These are phyloP conservation scores for Isaurus tuberculatus DNA, from an alignment of 92 coral and sea anemone genomes.

Conservation along the genomic window DNA sequence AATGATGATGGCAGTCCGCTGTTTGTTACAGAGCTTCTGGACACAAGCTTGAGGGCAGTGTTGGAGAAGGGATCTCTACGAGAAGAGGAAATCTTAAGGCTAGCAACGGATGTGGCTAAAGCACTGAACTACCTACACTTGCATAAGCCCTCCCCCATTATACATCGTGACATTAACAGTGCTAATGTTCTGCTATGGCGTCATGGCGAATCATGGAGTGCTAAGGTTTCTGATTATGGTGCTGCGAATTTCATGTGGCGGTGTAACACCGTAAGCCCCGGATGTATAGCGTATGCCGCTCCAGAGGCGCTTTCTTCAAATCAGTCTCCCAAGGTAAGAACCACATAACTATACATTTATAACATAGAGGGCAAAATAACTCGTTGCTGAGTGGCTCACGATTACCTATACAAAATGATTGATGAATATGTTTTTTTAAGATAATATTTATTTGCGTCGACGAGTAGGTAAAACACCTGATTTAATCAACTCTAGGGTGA, in stretches of 20 bases:
- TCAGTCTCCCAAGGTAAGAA: conserved; percentile 91
- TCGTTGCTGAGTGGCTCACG: no score
- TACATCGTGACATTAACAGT: conserved; percentile 96
- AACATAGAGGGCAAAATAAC: no score
- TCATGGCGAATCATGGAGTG: conserved; percentile 88
- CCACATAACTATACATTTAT: no score
- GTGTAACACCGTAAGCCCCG: conserved; percentile 89
- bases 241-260: conserved; percentile 97
- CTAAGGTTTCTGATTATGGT: conserved; percentile 96
- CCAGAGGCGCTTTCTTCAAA: conserved; percentile 88
- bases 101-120: conserved; percentile 78
- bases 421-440: no score
- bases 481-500: no score
- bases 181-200: conserved; percentile 96
- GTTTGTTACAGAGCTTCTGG: conserved; percentile 91
- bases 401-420: no score
- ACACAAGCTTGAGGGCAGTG: conserved; percentile 74
- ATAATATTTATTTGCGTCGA: no score
- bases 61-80: conserved; percentile 74
- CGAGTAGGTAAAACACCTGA: no score
- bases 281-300: conserved; percentile 90
- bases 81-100: conserved; percentile 68
- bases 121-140: conserved; percentile 93
- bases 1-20: conserved; percentile 84
- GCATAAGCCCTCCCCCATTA: conserved; percentile 88